Base-by-base conservation (phyloP, 2,888 invertebrate genomes). In the Thymelicus sylvestris region DNA sequence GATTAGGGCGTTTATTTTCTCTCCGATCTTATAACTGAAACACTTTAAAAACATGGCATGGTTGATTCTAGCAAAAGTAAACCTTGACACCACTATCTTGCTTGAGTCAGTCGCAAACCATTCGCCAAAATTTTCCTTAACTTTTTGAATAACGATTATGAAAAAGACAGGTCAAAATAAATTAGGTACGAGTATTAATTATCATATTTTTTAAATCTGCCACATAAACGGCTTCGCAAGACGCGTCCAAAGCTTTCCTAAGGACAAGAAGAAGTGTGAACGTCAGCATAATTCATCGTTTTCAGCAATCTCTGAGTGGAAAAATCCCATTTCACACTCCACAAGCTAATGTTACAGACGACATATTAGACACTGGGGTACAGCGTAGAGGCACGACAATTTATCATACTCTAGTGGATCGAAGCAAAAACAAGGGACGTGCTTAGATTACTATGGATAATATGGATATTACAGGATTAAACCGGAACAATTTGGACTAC, bases 251-350 rank as follows among this genome's bases (percentile, higher is more conserved):
- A 55, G n/a, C 7, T 24, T 24, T 55, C 12, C 55, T 55, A 5
- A 24, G 55, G 55, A 19, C 55, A 52, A 55, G 55, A 24, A 8
- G 57, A 57, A 55, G 52, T 19, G 24, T 57, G 2, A 59, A 59
- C 59, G 38, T 63, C 47, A n/a, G 50, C 59, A 60, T 67, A 67
- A 67, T 62, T 67, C 67, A 67, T 67, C 67, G 61, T 52, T 44
- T 13, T n/a, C 3, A 55, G 59, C 50, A 61, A 59, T 67, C 52
- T 61, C 10, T 47, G 62, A 57, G 57, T 59, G 67, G 67, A 67
- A 68, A 68, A 68, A 68, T 63, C 63, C 68, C 47, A 68, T 68
- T 68, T 68, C 63, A 68, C 68, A 55, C 62, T 61, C 61, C 67
- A 52, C 41, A 67, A 52, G 67, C 52, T 61, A 67, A 67, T 67